A percentile compares a stretch with the other conserved stretches of the same genome.
phyloP scores from a whole-genome alignment of 2,113 vertebrate genomes.

The Charina bottae region DNA sequence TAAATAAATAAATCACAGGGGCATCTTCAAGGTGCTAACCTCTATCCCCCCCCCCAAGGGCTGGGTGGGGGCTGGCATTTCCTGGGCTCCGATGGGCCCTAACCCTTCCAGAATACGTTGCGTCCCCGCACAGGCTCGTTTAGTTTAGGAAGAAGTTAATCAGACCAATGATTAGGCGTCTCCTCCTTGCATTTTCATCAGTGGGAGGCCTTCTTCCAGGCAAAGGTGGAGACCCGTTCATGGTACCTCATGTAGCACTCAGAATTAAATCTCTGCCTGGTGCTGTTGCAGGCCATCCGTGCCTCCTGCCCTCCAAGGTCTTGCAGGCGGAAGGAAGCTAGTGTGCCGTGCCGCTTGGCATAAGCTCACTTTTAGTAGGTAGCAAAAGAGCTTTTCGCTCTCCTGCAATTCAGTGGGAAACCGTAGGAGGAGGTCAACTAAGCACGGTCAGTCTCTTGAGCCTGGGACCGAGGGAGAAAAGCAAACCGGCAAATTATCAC shows the following conservation, averaged over 20 bases:
- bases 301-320: too few species aligned
- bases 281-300: too few species aligned
- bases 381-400: not conserved
- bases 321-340: too few species aligned
- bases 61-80: not conserved
- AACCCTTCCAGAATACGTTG: too few species aligned
- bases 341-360: not conserved
- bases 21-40: too few species aligned
- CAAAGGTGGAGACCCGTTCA: not conserved
- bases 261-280: too few species aligned
- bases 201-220: constrained; percentile 37
- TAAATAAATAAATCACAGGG: too few species aligned
- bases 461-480: not conserved
- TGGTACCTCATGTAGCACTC: constrained; percentile 15
- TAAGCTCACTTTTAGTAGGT: not conserved
- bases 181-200: constrained; percentile 44
- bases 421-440: not conserved
- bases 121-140: not conserved
- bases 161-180: constrained; percentile 46
- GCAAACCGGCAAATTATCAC: not conserved
- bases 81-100: too few species aligned
- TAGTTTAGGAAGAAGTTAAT: constrained; percentile 35
- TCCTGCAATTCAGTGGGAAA: not conserved
- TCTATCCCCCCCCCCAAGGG: not conserved
- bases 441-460: not conserved